Evolutionary conservation across 2,888 invertebrate genomes (phyloP), one percentile per base, ranked within the genome.

Genomic region (Heliconius sara): DNA sequence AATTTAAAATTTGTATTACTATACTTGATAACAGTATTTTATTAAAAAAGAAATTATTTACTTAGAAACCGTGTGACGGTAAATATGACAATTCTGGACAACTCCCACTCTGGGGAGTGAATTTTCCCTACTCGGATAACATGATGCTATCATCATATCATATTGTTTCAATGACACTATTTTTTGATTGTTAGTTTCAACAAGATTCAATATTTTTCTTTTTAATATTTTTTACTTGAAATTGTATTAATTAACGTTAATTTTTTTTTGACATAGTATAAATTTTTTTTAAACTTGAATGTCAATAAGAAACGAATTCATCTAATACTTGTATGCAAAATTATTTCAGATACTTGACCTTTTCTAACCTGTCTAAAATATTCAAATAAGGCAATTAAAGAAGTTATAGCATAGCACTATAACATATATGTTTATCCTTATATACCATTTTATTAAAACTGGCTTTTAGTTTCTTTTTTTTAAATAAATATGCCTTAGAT

Each of bases 301-400:
- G 5, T 65, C 13, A 65, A 67, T 10, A 22, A 34, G 1, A 68
- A 19, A 5, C 22, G 1, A 13, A 13, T 16, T 67, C 19, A 68
- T 25, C 47, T 6, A 16, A 47, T 70, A 79, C 65, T 76, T 60
- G 39, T 75, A 77, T 76, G 30, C 13, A 9, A 25, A 73, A 73
- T 43, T 13, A 47, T 39, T 75, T 60, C 47, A 70, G 43, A 43
- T 16, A 70, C 70, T 12, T 75, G 75, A 75, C 75, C 63, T 73
- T 75, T 75, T 47, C 75, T 43, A 75, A 75, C 75, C 43, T 39
- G 65, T 75, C 63, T 75, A 27, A 75, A 47, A 47, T 66, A 75
- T 75, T 75, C 43, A 66, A 47, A 66, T 19, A 19, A 39, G 65
- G 43, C 43, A 66, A 65, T 65, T 66, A 66, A 73, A 75, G 47